phyloP scores from a whole-genome alignment of 2,113 vertebrate species.

The Gavialis gangeticus region DNA sequence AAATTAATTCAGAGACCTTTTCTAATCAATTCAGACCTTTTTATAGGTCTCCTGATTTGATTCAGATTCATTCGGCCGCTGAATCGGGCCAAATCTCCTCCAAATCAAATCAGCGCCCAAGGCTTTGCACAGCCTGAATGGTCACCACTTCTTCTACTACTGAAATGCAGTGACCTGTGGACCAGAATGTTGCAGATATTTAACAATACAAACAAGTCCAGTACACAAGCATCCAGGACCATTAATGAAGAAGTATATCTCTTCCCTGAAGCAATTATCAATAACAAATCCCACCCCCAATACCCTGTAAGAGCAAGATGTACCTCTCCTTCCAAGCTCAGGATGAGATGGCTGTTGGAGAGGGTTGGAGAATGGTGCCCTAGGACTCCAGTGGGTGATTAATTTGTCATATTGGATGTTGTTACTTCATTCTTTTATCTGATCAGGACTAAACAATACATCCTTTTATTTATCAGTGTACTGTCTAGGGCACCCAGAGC shows the following conservation, averaged over 20 bases:
- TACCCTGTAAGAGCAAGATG: background rate
- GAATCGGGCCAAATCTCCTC: too few relatives aligned
- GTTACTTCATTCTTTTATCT: background rate
- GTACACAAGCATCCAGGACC: background rate
- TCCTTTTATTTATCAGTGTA: conserved; percentile 14
- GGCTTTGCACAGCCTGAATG: too few relatives aligned
- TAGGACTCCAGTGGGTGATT: background rate
- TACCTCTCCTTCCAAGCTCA: background rate
- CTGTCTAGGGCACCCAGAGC: conserved; percentile 20
- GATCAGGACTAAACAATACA: background rate
- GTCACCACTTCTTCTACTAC: background rate
- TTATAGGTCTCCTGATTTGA: too few relatives aligned
- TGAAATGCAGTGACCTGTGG: fast-evolving
- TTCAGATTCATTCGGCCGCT: too few relatives aligned
- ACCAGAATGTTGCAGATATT: fast-evolving
- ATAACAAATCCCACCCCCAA: conserved; percentile 30
- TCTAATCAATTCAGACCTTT: too few relatives aligned
- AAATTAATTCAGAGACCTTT: too few relatives aligned
- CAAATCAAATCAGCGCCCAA: too few relatives aligned
- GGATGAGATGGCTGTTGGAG: background rate
- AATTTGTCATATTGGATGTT: background rate
- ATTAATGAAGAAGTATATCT: background rate
- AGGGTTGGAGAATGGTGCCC: background rate
- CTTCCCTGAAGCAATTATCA: background rate
- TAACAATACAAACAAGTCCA: background rate